Evolutionary conservation across 2,113 vertebrate species (phyloP), one percentile per base, ranked within the genome.

Genomic region (Megaceryle torquata): DNA sequence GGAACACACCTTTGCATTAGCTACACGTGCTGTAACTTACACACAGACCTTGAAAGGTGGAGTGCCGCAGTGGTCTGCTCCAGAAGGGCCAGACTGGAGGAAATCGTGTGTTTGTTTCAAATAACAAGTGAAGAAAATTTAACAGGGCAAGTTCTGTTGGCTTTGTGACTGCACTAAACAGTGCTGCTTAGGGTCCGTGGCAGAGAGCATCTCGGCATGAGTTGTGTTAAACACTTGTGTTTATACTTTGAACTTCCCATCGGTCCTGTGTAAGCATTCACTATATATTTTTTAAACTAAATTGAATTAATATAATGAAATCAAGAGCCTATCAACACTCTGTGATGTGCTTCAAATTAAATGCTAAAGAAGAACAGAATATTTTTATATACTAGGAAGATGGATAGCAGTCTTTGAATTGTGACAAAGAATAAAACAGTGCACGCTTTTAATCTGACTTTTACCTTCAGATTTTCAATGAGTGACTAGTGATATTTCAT

Each of bases 401-500:
- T 2, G 6, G 26, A 11, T 21, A 74, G 59, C 41, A 54, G 57
- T 25, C 77, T 76, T 53, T 56, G 59, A 50, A 64, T 15, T 56
- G 57, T 64, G 71, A 71, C 57, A 89, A 57, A 71, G 48, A 68
- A 77, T 63, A 64, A 76, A 85, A 89, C 5, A 76, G 39, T n/a
- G 18, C 20, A 53, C 0, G 9, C 59, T 68, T 96, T 68, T 88
- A 44, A 78, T 76, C 51, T 60, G 75, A 79, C 84, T 86, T 88
- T 88, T 91, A 33, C 54, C 83, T 79, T 41, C 83, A 70, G 70
- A 91, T 86, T 95, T 80, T n/a, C 41, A 74, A 4, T 63, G 88
- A 97, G 64, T 82, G 93, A 91, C 83, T 44, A 24, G 31, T 65
- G 72, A 65, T 75, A 67, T 94, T 96, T 96, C 91, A 79, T 88